Percentiles rank a stretch among this genome's conserved stretches.
These are phyloP conservation scores for Chaetodon trifascialis DNA, from an alignment of 2,113 vertebrate genomes.

Conservation along the genomic window DNA sequence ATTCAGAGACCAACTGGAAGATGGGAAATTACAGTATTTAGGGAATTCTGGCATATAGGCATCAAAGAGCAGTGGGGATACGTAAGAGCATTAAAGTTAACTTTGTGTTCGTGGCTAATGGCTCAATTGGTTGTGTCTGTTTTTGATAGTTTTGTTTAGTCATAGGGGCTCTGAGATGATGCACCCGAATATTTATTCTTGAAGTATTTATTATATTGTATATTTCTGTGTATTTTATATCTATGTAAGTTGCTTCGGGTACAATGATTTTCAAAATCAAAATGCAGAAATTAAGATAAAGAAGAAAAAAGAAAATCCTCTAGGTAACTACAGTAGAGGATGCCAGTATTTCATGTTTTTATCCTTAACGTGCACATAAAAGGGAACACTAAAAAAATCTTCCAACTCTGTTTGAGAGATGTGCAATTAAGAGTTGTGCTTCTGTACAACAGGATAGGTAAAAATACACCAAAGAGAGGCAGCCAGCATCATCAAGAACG, in stretches of 20 bases:
- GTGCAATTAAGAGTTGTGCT: slow-evolving; percentile 41
- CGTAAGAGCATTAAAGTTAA: too few relatives aligned
- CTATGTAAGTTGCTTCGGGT: too few relatives aligned
- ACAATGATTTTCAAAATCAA: background rate
- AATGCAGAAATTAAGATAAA: background rate
- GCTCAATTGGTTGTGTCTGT: background rate
- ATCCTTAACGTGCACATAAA: background rate
- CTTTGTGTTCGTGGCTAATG: background rate
- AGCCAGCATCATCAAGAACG: slow-evolving; percentile 32
- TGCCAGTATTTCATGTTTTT: background rate
- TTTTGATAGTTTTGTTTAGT: background rate
- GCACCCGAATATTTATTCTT: background rate
- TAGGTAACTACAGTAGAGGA: background rate
- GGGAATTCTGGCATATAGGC: background rate
- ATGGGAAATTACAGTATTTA: background rate
- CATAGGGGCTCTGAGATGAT: background rate
- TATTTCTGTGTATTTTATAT: too few relatives aligned
- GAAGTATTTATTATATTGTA: background rate
- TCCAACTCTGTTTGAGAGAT: slow-evolving; percentile 16
- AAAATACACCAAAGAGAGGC: slow-evolving; percentile 36
- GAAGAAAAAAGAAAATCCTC: background rate
- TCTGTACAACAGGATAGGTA: background rate
- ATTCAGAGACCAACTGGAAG: background rate
- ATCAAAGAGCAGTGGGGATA: too few relatives aligned
- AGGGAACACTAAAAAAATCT: slow-evolving; percentile 12